A percentile compares a stretch with the other conserved stretches of the same genome.
These are phyloP conservation scores for Carpatolechia fugitivella DNA, from an alignment of 2,888 invertebrate species.

Conservation along the genomic window DNA sequence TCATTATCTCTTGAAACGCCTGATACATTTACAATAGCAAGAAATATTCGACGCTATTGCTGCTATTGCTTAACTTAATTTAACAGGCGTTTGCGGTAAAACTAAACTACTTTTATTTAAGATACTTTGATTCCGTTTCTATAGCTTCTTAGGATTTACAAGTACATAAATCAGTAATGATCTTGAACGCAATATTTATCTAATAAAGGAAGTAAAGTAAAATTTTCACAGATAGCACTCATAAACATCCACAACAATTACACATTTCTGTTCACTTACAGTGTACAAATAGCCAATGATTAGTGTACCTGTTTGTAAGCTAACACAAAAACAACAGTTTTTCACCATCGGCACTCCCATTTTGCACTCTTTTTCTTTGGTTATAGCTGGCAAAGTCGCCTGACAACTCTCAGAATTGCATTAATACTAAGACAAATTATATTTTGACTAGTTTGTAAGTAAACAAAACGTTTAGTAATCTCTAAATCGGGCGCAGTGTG, in stretches of 20 bases:
- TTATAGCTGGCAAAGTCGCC: background rate
- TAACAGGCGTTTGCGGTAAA: background rate
- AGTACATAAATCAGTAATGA: no score
- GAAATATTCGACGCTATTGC: background rate
- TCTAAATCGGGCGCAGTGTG: constrained; percentile 8
- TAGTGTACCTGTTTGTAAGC: constrained; percentile 60
- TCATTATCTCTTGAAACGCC: background rate
- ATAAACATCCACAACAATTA: background rate
- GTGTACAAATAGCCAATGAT: constrained; percentile 63
- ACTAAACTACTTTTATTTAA: no score
- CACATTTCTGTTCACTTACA: constrained; percentile 39
- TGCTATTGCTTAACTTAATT: background rate
- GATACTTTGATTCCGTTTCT: no score
- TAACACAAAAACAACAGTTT: constrained; percentile 58
- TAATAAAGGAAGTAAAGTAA: background rate
- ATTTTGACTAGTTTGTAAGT: constrained; percentile 4
- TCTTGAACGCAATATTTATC: no score
- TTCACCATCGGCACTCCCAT: constrained; percentile 71
- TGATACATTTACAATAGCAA: background rate
- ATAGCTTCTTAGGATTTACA: no score
- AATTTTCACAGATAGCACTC: background rate
- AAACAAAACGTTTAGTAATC: constrained; percentile 1
- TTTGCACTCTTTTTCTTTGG: constrained; percentile 15
- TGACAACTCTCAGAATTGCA: background rate
- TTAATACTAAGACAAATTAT: background rate